These are phyloP conservation scores for Etia nguti DNA, from an alignment of 2,113 vertebrate species.

Conservation along the genomic window DNA sequence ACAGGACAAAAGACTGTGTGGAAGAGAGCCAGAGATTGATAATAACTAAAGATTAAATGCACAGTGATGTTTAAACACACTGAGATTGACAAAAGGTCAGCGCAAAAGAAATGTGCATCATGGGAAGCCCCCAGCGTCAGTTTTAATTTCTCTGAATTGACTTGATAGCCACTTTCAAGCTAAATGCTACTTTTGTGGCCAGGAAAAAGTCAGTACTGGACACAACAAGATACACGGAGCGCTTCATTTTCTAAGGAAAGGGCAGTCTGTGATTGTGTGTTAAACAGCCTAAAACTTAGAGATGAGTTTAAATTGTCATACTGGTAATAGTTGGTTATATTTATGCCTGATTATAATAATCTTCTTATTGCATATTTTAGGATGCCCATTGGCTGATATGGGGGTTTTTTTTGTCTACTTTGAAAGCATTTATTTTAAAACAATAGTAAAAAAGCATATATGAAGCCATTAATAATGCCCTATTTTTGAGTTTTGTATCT, in stretches of 20 bases:
- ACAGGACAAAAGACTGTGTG: background rate
- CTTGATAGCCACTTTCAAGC: background rate
- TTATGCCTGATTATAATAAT: background rate
- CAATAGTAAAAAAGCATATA: background rate
- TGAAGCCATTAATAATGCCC: background rate
- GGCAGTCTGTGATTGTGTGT: background rate
- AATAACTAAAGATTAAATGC: background rate
- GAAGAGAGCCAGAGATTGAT: background rate
- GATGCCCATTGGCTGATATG: background rate
- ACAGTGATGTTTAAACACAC: background rate
- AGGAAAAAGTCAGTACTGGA: background rate
- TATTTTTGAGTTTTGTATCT: background rate
- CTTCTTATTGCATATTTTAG: background rate
- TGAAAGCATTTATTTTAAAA: background rate
- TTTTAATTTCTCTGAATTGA: background rate
- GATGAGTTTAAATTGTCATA: background rate
- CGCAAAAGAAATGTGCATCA: background rate
- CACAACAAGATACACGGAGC: background rate
- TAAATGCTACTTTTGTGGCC: background rate
- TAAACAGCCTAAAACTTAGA: background rate
- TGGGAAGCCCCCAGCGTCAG: background rate
- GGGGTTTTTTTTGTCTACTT: background rate
- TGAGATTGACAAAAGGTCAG: background rate
- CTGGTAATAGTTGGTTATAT: background rate
- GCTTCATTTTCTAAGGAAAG: background rate